Base-by-base conservation (phyloP, 2,797 vertebrate species). In the Melopsittacus undulatus region DNA sequence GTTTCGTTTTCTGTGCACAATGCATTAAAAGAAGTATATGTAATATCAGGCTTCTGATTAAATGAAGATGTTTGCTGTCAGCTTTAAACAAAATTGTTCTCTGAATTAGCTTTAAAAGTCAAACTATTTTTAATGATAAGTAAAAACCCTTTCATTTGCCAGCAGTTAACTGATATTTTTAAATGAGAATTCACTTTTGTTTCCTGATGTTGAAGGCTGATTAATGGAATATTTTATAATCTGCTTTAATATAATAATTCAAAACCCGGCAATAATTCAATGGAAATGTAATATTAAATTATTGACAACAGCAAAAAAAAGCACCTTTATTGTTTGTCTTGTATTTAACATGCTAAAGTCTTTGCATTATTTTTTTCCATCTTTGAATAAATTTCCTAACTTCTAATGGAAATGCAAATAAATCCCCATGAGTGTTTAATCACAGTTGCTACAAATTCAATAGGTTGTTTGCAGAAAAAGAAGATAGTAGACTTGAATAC, bases 331-430 rank as follows among this genome's bases (percentile, higher is more conserved):
- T 40, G 9, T 70, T 87, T 89, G 18, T 54, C 23, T 26, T 48
- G 34, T 38, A 68, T 48, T 68, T 72, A 52, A 54, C 4, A 1
- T 46, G 61, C 67, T 76, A 74, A 87, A 82, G 67, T 57, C 29
- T 79, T 89, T 91, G 56, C 38, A 92, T 93, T 76, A 49, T 72
- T 92, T 95, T 95, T 83, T 90, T 69, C 56, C 56, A n/a, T 34
- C 29, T 82, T 80, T 40, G 67, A 92, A 76, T 80, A 69, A 57
- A 76, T 90, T 80, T 72, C 73, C 74, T 89, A 82, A 11, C 26
- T 70, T 75, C 80, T 84, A 76, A 85, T 93, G 80, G 85, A 83
- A 94, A 91, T 5, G 7, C 48, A 8, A 13, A n/a, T 32, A 83
- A 40, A 5, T 90, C 6, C 9, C 43, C 30, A 32, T 73, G 90